Conservation (phyloP, 2,888 invertebrate species). For the Anagyrus pseudococci region DNA sequence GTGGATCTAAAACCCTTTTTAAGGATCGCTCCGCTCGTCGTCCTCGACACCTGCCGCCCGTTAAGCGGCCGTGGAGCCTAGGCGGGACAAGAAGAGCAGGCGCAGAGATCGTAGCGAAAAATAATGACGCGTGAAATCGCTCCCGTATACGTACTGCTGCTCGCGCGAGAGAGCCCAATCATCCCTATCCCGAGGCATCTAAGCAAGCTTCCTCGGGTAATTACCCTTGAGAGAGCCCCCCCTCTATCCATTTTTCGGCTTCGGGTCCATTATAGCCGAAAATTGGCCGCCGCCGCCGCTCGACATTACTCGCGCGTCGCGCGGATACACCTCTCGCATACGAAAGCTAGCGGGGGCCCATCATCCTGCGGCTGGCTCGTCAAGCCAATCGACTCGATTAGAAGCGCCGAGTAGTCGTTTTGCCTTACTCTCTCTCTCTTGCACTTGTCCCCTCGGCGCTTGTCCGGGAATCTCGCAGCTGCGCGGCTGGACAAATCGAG, state of each 20-base stretch:
- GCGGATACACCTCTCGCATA: too few relatives aligned
- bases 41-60: conserved; percentile 27
- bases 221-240: conserved; percentile 2
- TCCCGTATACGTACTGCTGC: conserved; percentile 13
- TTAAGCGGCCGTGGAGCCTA: background rate
- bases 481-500: too few relatives aligned
- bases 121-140: conserved; percentile 38
- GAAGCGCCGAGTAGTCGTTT: too few relatives aligned
- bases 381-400: too few relatives aligned
- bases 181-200: conserved; percentile 16
- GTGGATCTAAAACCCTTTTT: conserved; percentile 22
- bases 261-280: background rate
- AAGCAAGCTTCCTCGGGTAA: conserved; percentile 27
- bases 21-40: conserved; percentile 9
- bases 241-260: background rate
- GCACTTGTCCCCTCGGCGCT: too few relatives aligned
- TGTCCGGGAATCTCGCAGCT: too few relatives aligned
- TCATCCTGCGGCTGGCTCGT: too few relatives aligned
- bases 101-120: conserved; percentile 17
- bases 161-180: conserved; percentile 10
- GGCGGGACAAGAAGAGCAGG: background rate
- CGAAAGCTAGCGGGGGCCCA: too few relatives aligned
- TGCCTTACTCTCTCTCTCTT: too few relatives aligned
- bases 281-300: background rate
- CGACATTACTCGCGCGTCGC: too few relatives aligned